Evolutionary conservation across 2,113 vertebrate species (phyloP).

Genomic region (Antechinus stuartii): DNA sequence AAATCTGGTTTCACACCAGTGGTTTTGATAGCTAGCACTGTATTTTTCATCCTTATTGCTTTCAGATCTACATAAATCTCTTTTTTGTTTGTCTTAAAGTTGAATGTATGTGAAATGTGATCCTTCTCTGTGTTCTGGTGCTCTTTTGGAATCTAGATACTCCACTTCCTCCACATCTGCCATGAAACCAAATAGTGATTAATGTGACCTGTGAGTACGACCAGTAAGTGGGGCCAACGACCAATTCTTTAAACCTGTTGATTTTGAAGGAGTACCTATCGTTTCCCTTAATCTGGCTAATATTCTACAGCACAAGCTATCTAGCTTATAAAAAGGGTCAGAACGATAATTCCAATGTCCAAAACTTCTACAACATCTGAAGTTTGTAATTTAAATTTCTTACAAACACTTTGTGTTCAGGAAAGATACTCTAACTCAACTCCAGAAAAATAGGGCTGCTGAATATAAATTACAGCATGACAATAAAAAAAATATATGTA

Average conservation of each 20-base stretch:
- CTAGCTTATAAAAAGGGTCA: constrained; percentile 56
- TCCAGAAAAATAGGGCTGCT: constrained; percentile 52
- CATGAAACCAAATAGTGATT: constrained; percentile 76
- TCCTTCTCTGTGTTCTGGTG: constrained; percentile 62
- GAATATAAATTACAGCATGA: constrained; percentile 54
- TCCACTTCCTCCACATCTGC: constrained; percentile 77
- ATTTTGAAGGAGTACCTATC: constrained; percentile 48
- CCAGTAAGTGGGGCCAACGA: constrained; percentile 57
- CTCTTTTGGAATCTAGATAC: constrained; percentile 61
- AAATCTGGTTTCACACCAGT: constrained; percentile 54
- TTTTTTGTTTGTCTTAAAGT: constrained; percentile 24
- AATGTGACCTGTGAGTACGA: constrained; percentile 70
- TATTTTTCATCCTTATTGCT: constrained; percentile 61
- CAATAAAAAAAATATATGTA: constrained; percentile 12
- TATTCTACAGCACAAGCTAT: neutral
- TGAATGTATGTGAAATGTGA: constrained; percentile 67
- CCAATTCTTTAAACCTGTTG: constrained; percentile 52
- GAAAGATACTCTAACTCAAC: constrained; percentile 35
- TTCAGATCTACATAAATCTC: constrained; percentile 71
- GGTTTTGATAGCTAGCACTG: constrained; percentile 53
- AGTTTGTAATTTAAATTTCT: constrained; percentile 52
- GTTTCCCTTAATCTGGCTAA: constrained; percentile 44
- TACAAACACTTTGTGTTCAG: constrained; percentile 15
- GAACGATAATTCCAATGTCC: constrained; percentile 53
- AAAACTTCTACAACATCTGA: constrained; percentile 68